A percentile compares a stretch with the other conserved stretches of the same genome.
Conservation (phyloP, 2,888 invertebrate genomes). For the Chelonus formosanus region DNA sequence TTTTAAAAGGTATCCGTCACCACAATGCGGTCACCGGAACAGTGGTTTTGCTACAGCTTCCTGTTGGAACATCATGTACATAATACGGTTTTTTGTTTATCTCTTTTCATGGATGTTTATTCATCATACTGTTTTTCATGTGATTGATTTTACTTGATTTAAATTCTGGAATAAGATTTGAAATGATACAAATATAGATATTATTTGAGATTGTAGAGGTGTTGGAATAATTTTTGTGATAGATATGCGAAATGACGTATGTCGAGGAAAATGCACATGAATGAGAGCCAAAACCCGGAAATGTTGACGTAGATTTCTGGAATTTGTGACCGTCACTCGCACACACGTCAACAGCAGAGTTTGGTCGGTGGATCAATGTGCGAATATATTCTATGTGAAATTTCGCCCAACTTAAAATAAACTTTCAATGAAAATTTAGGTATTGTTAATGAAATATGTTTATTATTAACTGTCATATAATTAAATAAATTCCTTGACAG, state of each 20-base stretch:
- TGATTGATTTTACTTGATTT: too few species aligned
- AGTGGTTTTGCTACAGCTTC: conserved; percentile 1
- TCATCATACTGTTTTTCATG: too few species aligned
- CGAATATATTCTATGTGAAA: conserved; percentile 2
- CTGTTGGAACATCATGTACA: too few species aligned
- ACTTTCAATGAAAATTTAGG: conserved; percentile 12
- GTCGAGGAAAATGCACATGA: conserved; percentile 26
- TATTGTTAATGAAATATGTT: background rate
- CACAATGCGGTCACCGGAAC: conserved; percentile 15
- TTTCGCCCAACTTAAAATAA: conserved; percentile 9
- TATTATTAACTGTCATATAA: background rate
- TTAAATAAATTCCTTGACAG: too few species aligned
- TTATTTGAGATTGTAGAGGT: conserved; percentile 10
- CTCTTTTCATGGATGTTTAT: too few species aligned
- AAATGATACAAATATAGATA: too few species aligned
- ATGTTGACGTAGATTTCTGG: conserved; percentile 28
- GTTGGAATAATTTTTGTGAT: conserved; percentile 36
- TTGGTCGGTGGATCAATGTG: conserved; percentile 9
- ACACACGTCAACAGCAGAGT: conserved; percentile 6
- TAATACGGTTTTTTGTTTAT: too few species aligned
- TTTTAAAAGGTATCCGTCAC: conserved; percentile 27
- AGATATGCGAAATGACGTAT: conserved; percentile 40
- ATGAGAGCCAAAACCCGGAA: conserved; percentile 26
- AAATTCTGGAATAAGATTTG: too few species aligned
- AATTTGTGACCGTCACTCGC: conserved; percentile 31